Conservation (phyloP, 2,888 invertebrate species). For the Andrena camellia region DNA sequence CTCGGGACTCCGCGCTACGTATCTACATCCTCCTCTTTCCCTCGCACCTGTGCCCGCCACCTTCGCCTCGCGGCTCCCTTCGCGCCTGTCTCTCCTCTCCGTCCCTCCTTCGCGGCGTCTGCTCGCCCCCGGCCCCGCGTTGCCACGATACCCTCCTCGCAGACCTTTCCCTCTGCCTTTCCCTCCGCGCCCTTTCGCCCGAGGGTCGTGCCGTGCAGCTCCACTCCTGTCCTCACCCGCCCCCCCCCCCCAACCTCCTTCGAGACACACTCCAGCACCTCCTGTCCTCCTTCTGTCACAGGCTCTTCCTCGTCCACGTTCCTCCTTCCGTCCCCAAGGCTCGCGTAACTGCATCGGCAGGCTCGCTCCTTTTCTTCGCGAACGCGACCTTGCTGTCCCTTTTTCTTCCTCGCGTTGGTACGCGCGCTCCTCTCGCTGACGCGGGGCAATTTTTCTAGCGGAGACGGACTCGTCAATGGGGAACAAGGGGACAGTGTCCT, state of each 20-base stretch:
- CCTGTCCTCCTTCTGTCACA: constrained; percentile 9
- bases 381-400: background rate
- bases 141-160: constrained; percentile 58
- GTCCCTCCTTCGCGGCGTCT: background rate
- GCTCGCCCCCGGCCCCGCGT: background rate
- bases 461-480: background rate
- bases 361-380: background rate
- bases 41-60: constrained; percentile 2
- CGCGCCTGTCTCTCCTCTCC: constrained; percentile 8
- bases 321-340: background rate
- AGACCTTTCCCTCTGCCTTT: constrained; percentile 55
- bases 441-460: background rate
- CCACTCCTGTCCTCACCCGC: constrained; percentile 65
- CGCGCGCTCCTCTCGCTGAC: constrained; percentile 12
- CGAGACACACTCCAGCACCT: constrained; percentile 36
- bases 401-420: background rate
- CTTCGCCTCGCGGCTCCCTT: constrained; percentile 21
- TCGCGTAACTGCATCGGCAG: constrained; percentile 14
- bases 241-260: constrained; percentile 71
- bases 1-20: constrained; percentile 17
- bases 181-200: constrained; percentile 46
- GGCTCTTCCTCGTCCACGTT: background rate
- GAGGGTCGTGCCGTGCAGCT: constrained; percentile 68
- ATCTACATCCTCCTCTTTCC: constrained; percentile 12
- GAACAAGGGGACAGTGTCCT: too few relatives aligned